phyloP scores from a whole-genome alignment of 1,140 invertebrate species.

The Temnothorax longispinosus region DNA sequence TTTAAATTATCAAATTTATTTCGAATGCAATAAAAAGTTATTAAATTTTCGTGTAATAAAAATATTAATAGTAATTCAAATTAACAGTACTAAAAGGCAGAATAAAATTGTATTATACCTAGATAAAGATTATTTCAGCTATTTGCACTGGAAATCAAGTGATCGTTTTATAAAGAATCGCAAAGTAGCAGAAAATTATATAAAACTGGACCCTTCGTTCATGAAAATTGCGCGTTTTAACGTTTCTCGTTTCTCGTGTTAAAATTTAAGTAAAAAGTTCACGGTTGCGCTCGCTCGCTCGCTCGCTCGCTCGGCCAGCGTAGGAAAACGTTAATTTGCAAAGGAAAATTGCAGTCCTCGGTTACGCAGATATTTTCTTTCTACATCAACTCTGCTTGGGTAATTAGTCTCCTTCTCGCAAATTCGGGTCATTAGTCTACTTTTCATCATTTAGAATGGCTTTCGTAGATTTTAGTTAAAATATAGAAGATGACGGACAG shows the following conservation, averaged over 20 bases:
- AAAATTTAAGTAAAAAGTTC: conserved; percentile 57
- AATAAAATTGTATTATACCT: not conserved
- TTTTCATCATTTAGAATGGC: conserved; percentile 31
- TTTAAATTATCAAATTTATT: conserved; percentile 12
- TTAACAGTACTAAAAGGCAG: not conserved
- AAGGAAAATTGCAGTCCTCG: conserved; percentile 53
- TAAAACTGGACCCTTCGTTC: conserved; percentile 46
- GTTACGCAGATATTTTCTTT: conserved; percentile 55
- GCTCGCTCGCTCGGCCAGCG: not conserved
- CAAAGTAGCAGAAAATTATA: conserved; percentile 31
- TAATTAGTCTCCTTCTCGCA: conserved; percentile 53
- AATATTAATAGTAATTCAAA: not conserved
- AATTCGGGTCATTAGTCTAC: conserved; percentile 52
- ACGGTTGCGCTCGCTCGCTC: conserved; percentile 28
- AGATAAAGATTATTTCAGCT: conserved; percentile 22
- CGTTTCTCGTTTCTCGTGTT: conserved; percentile 51
- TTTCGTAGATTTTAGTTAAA: conserved; percentile 27
- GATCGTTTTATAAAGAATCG: conserved; percentile 31
- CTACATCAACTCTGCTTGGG: not conserved
- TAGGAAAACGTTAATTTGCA: conserved; percentile 54
- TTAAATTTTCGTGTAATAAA: conserved; percentile 16
- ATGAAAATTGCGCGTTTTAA: conserved; percentile 50
- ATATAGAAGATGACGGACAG: conserved; percentile 1
- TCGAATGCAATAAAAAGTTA: not conserved
- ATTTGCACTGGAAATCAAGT: conserved; percentile 30